phyloP scores from a whole-genome alignment of 2,888 invertebrate genomes.

The Helicoverpa assulta region DNA sequence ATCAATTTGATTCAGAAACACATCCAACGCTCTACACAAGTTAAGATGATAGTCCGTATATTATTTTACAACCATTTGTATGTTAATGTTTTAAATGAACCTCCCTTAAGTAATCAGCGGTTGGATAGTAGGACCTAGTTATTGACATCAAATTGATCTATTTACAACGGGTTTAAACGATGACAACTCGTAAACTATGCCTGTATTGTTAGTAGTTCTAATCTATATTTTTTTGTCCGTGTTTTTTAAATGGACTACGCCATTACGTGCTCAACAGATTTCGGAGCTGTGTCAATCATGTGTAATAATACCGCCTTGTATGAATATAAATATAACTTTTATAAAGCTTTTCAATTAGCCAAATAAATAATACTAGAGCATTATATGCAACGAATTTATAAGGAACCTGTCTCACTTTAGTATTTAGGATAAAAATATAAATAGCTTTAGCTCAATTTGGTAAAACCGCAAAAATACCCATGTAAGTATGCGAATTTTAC shows the following conservation, averaged over 20 bases:
- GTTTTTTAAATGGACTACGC: neutral
- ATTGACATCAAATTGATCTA: too few species aligned
- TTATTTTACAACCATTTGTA: too few species aligned
- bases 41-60: too few species aligned
- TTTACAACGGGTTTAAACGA: neutral
- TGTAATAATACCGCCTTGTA: neutral
- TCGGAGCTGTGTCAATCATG: neutral
- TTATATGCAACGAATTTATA: constrained; percentile 35
- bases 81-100: too few species aligned
- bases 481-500: neutral
- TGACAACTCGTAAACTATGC: neutral
- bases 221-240: neutral
- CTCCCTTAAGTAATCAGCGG: too few species aligned
- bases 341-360: constrained; percentile 5
- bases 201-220: constrained; percentile 1
- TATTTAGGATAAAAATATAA: constrained; percentile 24
- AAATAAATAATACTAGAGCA: constrained; percentile 38
- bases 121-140: too few species aligned
- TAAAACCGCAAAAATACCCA: constrained; percentile 1
- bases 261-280: constrained; percentile 12
- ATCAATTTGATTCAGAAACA: neutral
- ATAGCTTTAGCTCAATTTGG: constrained; percentile 8
- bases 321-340: constrained; percentile 29
- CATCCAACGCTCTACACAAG: too few species aligned
- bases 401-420: constrained; percentile 28